Evolutionary conservation across 2,113 vertebrate genomes (phyloP).

Genomic region (Puntigrus tetrazona): DNA sequence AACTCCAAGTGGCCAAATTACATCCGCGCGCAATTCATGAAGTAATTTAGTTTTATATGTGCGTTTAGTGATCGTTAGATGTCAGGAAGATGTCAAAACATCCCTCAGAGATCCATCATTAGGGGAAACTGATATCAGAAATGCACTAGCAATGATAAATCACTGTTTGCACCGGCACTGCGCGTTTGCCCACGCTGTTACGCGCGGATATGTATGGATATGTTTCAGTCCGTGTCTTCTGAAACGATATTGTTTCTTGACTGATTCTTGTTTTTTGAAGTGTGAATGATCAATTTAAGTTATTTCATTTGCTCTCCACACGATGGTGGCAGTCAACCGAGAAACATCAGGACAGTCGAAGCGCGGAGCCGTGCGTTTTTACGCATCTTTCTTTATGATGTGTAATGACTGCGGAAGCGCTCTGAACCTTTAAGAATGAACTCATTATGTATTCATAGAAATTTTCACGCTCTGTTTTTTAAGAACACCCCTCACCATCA

Average conservation of each 20-base stretch:
- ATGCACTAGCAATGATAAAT: background rate
- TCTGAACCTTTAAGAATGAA: conserved; percentile 25
- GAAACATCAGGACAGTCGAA: conserved; percentile 21
- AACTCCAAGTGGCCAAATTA: conserved; percentile 11
- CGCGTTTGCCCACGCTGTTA: background rate
- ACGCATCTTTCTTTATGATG: conserved; percentile 26
- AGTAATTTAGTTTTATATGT: background rate
- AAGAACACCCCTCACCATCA: background rate
- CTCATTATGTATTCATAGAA: background rate
- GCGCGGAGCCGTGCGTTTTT: conserved; percentile 31
- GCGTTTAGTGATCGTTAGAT: background rate
- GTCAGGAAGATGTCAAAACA: background rate
- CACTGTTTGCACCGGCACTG: background rate
- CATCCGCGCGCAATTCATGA: background rate
- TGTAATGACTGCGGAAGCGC: conserved; percentile 31
- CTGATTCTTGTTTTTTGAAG: conserved; percentile 26
- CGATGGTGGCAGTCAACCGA: conserved; percentile 47
- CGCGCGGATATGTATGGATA: background rate
- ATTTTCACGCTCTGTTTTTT: background rate
- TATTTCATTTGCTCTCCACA: conserved; percentile 33
- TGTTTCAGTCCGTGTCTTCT: background rate
- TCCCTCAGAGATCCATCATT: background rate
- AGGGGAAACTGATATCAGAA: background rate
- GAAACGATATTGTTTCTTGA: background rate
- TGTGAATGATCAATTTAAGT: background rate